Conservation (phyloP, 2,797 vertebrate genomes). For the Novumbra hubbsi region DNA sequence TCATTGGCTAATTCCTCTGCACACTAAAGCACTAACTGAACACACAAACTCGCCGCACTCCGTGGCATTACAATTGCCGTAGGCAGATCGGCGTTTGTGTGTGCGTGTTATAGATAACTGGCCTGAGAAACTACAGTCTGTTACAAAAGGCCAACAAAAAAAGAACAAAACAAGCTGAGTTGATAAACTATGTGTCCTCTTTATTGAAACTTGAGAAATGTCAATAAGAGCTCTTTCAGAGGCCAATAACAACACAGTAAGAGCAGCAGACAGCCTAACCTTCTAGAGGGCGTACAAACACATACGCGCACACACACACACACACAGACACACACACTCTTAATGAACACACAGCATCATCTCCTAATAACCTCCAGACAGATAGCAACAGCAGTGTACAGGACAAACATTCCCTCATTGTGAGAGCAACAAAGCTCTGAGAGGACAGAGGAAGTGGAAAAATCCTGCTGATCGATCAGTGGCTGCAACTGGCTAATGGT, state of each 20-base stretch:
- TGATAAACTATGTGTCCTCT: constrained; percentile 66
- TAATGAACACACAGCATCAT: constrained; percentile 66
- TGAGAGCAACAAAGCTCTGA: constrained; percentile 56
- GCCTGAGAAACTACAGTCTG: constrained; percentile 28
- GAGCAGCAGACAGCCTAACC: constrained; percentile 62
- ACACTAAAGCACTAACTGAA: constrained; percentile 21
- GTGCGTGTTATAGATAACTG: neutral
- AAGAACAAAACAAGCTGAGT: constrained; percentile 62
- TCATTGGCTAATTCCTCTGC: constrained; percentile 41
- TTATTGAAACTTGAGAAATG: constrained; percentile 72
- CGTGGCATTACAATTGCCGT: neutral
- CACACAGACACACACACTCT: constrained; percentile 65
- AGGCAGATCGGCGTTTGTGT: neutral
- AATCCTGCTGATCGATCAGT: constrained; percentile 66
- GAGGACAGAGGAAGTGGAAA: constrained; percentile 58
- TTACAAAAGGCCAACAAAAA: constrained; percentile 54
- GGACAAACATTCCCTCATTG: constrained; percentile 57
- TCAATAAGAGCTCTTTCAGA: constrained; percentile 68
- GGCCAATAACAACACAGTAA: constrained; percentile 26
- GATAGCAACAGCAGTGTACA: constrained; percentile 50
- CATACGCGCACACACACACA: constrained; percentile 69
- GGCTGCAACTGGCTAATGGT: constrained; percentile 38
- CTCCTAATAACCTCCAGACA: constrained; percentile 63
- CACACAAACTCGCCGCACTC: neutral
- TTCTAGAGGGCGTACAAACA: constrained; percentile 60